phyloP scores from a whole-genome alignment of 2,797 vertebrate species.

The Paramormyrops hopkinsi region DNA sequence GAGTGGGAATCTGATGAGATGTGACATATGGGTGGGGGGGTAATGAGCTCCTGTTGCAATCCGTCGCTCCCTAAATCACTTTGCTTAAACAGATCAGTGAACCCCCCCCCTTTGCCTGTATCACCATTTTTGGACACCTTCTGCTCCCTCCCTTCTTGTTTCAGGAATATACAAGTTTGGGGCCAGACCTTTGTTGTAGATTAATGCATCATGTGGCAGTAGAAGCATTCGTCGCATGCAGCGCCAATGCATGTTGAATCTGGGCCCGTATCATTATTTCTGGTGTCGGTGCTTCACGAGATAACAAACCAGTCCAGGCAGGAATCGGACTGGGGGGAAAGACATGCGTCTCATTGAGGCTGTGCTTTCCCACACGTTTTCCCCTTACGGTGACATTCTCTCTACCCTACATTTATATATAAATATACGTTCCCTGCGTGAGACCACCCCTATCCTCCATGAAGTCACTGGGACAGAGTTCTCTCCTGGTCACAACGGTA shows the following conservation, averaged over 20 bases:
- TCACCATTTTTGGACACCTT: not conserved
- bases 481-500: not conserved
- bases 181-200: not conserved
- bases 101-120: not conserved
- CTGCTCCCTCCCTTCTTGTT: not conserved
- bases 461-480: not conserved
- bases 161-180: not conserved
- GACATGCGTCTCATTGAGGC: not conserved
- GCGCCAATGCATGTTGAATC: not conserved
- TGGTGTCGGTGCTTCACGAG: not conserved
- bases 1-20: not conserved
- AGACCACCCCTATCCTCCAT: not conserved
- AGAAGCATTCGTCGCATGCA: not conserved
- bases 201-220: not conserved
- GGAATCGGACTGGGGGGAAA: not conserved
- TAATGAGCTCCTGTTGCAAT: conserved; percentile 4
- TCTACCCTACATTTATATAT: not conserved
- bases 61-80: not conserved
- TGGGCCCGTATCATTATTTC: not conserved
- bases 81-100: conserved; percentile 9
- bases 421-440: not conserved
- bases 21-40: not conserved
- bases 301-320: not conserved
- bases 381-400: not conserved
- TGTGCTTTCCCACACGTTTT: not conserved